phyloP scores from a whole-genome alignment of 2,888 invertebrate species.

The Clepsis dumicolana region DNA sequence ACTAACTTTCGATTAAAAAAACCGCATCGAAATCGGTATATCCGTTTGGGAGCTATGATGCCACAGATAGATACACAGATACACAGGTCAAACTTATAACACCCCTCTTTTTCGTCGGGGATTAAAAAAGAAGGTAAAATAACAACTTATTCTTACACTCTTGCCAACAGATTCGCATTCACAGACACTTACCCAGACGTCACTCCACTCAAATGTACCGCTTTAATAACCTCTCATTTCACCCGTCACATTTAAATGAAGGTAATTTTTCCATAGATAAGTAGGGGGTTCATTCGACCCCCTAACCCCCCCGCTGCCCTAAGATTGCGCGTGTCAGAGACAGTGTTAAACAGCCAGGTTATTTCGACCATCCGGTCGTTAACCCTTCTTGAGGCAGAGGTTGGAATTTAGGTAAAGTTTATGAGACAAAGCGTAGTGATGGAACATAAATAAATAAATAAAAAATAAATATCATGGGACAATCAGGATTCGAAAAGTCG shows the following conservation, averaged over 20 bases:
- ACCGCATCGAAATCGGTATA: too few species aligned
- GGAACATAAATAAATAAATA: too few species aligned
- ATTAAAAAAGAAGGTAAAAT: not conserved
- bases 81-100: too few species aligned
- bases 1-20: too few species aligned
- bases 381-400: constrained; percentile 50
- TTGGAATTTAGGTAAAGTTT: constrained; percentile 1
- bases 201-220: constrained; percentile 3
- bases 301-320: constrained; percentile 11
- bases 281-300: constrained; percentile 30
- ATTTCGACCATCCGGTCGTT: constrained; percentile 55
- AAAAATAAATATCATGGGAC: too few species aligned
- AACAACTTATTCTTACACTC: not conserved
- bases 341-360: constrained; percentile 65
- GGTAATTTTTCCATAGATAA: constrained; percentile 41
- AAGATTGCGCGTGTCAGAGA: constrained; percentile 58
- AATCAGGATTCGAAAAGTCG: too few species aligned
- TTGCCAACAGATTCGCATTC: not conserved
- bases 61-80: too few species aligned
- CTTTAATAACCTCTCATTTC: constrained; percentile 35
- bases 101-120: too few species aligned
- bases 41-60: too few species aligned
- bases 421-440: too few species aligned
- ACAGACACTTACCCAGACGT: not conserved
- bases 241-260: constrained; percentile 38